These are phyloP conservation scores for Aplocera efformata DNA, from an alignment of 2,888 invertebrate species.

Conservation along the genomic window DNA sequence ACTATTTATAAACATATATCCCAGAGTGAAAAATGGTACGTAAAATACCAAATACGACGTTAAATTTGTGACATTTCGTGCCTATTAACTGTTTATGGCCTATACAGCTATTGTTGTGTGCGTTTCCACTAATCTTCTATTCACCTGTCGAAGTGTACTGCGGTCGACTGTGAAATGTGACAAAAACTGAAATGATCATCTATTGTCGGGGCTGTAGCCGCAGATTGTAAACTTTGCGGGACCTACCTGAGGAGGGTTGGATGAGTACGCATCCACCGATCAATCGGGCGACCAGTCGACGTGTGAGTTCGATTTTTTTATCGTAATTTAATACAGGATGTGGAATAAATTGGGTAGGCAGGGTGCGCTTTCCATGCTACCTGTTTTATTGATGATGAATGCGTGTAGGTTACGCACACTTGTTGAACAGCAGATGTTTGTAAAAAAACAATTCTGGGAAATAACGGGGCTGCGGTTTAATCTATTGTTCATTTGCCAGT, in stretches of 20 bases:
- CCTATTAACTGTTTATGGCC: slow-evolving; percentile 71
- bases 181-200: slow-evolving; percentile 74
- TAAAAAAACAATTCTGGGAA: slow-evolving; percentile 62
- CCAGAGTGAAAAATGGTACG: slow-evolving; percentile 38
- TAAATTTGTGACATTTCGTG: slow-evolving; percentile 52
- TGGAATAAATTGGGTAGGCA: slow-evolving; percentile 77
- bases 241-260: slow-evolving; percentile 71
- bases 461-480: slow-evolving; percentile 60
- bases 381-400: slow-evolving; percentile 67
- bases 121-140: slow-evolving; percentile 70
- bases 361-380: slow-evolving; percentile 74
- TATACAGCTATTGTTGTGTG: slow-evolving; percentile 73
- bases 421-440: slow-evolving; percentile 45
- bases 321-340: slow-evolving; percentile 77
- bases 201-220: slow-evolving; percentile 53
- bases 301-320: slow-evolving; percentile 71
- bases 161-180: slow-evolving; percentile 76
- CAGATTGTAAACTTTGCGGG: slow-evolving; percentile 75
- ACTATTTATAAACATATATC: slow-evolving; percentile 12
- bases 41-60: slow-evolving; percentile 45
- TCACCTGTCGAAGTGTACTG: slow-evolving; percentile 66
- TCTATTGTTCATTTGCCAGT: slow-evolving; percentile 56
- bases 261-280: slow-evolving; percentile 52
- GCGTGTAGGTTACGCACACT: slow-evolving; percentile 36
- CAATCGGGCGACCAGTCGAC: slow-evolving; percentile 64